Evolutionary conservation across 1,140 invertebrate species (phyloP), one percentile per base, ranked within the genome.

Genomic region (Linepithema humile): DNA sequence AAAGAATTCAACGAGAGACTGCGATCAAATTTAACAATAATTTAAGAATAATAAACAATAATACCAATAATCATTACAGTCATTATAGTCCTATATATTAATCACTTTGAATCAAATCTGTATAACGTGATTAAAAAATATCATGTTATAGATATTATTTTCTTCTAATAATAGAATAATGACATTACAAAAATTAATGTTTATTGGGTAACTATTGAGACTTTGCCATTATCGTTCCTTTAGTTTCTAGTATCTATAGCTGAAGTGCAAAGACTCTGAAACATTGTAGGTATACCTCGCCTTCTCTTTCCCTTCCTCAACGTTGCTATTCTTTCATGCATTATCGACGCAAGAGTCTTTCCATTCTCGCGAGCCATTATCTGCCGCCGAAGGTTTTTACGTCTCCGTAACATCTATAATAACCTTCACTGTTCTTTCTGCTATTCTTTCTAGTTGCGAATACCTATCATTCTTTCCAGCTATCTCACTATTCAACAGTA

Each of bases 371-470:
- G 17, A 26, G 23, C 65, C n/a, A 72, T 82, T 57, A 72, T 59
- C 50, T 43, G 48, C 32, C n/a, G 40, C 35, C 26, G 7, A 55
- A 23, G 50, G 12, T 32, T 72, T 57, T 82, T 43, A 45, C 40
- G 17, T 72, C 38, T 57, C 32, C 5, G 12, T 82, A 70, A 78
- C 20, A 53, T 69, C 40, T 17, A 38, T 32, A 78, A 82, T 65
- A 78, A 67, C 9, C 53, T 82, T 29, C 17, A 12, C 6, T 15
- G 15, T 53, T 55, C 35, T 55, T 67, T 17, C 15, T 57, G 12
- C 35, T 17, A 3, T 20, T 59, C 26, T 45, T 80, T 57, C n/a
- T 10, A 57, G 7, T 26, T 15, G 40, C 50, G 20, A 45, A 73
- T 57, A 57, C 73, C 67, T 50, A 43, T 59, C 40, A 73, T 67